Conservation (phyloP, 2,113 vertebrate genomes). For the Phasianus colchicus region DNA sequence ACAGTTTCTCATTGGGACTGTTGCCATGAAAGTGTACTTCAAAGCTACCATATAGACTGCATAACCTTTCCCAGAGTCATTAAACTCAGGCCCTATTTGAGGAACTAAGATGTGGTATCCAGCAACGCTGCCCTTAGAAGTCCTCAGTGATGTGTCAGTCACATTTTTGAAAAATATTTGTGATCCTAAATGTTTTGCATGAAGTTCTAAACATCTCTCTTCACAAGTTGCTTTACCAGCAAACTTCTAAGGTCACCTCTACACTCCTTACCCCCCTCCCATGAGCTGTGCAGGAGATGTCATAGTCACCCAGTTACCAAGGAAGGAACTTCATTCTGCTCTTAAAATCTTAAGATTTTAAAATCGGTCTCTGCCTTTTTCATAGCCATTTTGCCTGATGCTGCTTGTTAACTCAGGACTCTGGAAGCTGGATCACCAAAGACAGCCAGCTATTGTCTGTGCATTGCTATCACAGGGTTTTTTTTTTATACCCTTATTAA, state of each 20-base stretch:
- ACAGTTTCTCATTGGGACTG: neutral
- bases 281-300: rapidly evolving
- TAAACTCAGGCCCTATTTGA: neutral
- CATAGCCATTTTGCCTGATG: too few relatives aligned
- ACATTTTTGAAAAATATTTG: neutral
- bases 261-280: rapidly evolving
- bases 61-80: neutral
- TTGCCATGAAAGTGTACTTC: neutral
- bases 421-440: neutral
- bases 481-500: neutral
- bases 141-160: neutral
- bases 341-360: too few relatives aligned
- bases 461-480: neutral
- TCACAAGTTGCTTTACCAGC: neutral
- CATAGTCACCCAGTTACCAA: neutral
- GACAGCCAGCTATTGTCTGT: neutral
- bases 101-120: neutral
- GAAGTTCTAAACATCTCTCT: neutral
- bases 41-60: neutral
- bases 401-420: neutral
- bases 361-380: too few relatives aligned
- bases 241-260: neutral
- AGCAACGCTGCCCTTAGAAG: neutral
- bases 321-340: neutral
- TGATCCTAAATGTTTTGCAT: neutral